Base-by-base conservation (phyloP, 1,140 invertebrate genomes). In the Matsumurasca onukii region DNA sequence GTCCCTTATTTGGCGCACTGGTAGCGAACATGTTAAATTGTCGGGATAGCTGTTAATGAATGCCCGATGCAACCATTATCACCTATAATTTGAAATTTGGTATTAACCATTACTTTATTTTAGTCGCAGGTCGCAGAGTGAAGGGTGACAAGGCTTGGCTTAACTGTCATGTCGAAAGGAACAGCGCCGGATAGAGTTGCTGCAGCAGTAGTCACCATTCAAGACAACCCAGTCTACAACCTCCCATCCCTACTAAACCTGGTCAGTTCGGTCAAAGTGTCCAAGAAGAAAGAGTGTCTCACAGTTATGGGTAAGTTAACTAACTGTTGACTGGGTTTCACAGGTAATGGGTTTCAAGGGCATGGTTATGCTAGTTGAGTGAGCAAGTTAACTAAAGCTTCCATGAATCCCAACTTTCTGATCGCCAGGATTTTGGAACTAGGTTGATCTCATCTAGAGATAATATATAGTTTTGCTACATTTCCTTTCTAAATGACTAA, bases 111-210 rank as follows among this genome's bases (percentile, higher is more conserved):
- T 20, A 20, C 20, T 9, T 20, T 55, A 9, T 55, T 55, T 5
- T 9, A n/a, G 24, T 12, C 5, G 51, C 34, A 31, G 15, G 22
- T 22, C 62, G 62, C 9, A 65, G 64, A 20, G 70, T 67, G 62
- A 59, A 79, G 30, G 78, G 79, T 1, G 81, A 84, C 45, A 78
- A 78, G 39, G 79, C 80, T 30, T 97, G 94, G 93, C 86, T 94
- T 88, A 72, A 94, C 90, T 20, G 86, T 95, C 3, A 80, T 95
- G 55, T 81, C 85, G 25, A 89, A 88, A 72, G 94, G 94, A 55
- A 95, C 94, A 5, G 84, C 88, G 1, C 85, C 86, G 0, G 95
- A 98, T 80, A 93, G 91, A 82, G 84, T 97, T 52, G 94, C 94
- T 30, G 94, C 94, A 1, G 86, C 88, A 55, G 90, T 91, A 27